A percentile compares a stretch with the other conserved stretches of the same genome.
These are phyloP conservation scores for Eupleurogrammus muticus DNA, from an alignment of 2,797 vertebrate genomes.

Conservation along the genomic window DNA sequence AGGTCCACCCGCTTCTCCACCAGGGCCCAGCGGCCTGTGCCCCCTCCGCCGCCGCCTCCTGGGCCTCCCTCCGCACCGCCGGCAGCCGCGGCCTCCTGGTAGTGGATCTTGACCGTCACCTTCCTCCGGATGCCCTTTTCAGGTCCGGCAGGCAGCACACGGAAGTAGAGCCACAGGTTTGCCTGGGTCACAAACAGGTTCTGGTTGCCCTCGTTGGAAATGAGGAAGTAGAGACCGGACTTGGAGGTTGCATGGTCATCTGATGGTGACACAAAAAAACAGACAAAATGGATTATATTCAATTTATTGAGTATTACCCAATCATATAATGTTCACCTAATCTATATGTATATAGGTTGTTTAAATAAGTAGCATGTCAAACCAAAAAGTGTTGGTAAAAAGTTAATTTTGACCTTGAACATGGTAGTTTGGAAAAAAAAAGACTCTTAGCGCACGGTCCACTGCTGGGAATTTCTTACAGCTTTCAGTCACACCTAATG, in stretches of 20 bases:
- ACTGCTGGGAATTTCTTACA: no score
- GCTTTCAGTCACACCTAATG: no score
- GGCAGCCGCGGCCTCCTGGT: constrained; percentile 85
- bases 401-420: no score
- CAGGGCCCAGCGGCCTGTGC: constrained; percentile 83
- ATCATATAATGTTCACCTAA: no score
- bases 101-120: constrained; percentile 93
- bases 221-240: constrained; percentile 91
- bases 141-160: constrained; percentile 88
- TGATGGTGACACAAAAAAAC: constrained; percentile 76
- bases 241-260: constrained; percentile 90
- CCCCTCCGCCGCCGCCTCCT: constrained; percentile 56
- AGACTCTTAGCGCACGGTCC: no score
- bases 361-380: neutral
- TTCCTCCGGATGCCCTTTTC: constrained; percentile 93
- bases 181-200: constrained; percentile 96
- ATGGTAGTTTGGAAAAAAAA: no score
- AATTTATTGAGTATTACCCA: neutral
- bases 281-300: neutral
- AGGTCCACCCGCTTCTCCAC: constrained; percentile 97
- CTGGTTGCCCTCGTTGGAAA: constrained; percentile 98
- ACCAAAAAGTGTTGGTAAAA: no score
- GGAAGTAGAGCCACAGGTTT: constrained; percentile 97
- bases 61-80: constrained; percentile 69
- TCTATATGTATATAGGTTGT: neutral